Evolutionary conservation across 2,113 vertebrate genomes (phyloP), one percentile per base, ranked within the genome.

Genomic region (Euleptes europaea): DNA sequence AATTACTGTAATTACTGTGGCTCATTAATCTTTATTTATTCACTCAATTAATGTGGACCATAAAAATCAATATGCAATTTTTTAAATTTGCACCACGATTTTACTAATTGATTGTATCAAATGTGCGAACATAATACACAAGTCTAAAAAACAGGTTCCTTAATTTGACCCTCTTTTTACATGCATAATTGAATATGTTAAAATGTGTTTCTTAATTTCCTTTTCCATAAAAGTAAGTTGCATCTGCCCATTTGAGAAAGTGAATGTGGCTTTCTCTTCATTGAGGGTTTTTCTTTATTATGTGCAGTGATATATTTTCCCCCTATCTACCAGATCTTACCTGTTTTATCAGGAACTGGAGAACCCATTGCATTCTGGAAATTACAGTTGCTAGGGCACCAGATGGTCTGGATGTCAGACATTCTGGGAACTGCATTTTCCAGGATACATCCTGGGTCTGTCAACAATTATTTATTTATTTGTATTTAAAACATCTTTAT

Each of bases 21-120:
- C 88, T 92, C 88, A 92, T 95, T 95, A 95, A 93, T 89, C 77
- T 91, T 94, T 91, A 93, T 94, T 93, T 90, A 88, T 67, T 88
- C 85, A 90, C 67, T 87, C 82, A 89, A 28, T 82, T 89, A 84
- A 80, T 91, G 80, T 73, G 82, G 94, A 88, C 80, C 26, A 88
- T 84, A 79, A 80, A 93, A 91, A 92, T 89, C 87, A 86, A 92
- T 86, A 90, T 79, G 71, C 54, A 80, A 89, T 92, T 72, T 90
- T 92, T 78, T 42, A 94, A n/a, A 92, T 74, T 90, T 89, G 84
- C 80, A 83, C 80, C 85, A 87, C 80, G 47, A 40, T 86, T 93
- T 89, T 69, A 60, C 26, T 77, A 85, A 88, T 83, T 87, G 42
- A 88, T 88, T 84, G 35, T 88, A 86, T 77, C 90, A 78, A 92